phyloP scores from a whole-genome alignment of 2,113 vertebrate genomes.

The Pluvianellus socialis region DNA sequence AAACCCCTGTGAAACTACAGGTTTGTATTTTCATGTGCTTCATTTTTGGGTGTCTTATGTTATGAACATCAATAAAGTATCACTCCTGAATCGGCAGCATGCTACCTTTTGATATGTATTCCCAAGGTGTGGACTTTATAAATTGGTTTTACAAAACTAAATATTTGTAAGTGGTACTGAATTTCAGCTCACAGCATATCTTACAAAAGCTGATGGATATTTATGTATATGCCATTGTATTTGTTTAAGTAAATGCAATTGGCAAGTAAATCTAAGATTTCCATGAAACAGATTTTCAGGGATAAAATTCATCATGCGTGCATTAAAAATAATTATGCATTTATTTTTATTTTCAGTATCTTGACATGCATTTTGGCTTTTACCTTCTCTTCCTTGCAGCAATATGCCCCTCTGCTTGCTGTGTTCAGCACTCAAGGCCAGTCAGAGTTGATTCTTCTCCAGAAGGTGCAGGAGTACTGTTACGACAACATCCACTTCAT shows the following conservation, averaged over 20 bases:
- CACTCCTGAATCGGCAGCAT: not conserved
- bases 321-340: not conserved
- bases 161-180: not conserved
- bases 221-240: not conserved
- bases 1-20: not conserved
- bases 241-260: not conserved
- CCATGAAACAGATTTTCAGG: not conserved
- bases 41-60: not conserved
- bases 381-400: slow-evolving; percentile 64
- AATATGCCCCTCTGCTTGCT: slow-evolving; percentile 89
- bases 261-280: not conserved
- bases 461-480: slow-evolving; percentile 92
- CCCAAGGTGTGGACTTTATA: not conserved
- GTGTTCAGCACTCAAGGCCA: slow-evolving; percentile 92
- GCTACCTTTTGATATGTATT: not conserved
- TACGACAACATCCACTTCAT: slow-evolving; percentile 96
- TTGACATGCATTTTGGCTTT: not conserved
- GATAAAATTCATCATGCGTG: not conserved
- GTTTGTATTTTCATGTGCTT: not conserved
- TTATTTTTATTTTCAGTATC: not conserved
- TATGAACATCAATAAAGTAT: not conserved
- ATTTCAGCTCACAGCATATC: not conserved
- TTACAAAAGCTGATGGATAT: not conserved
- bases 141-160: not conserved
- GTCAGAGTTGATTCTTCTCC: slow-evolving; percentile 87